Percentiles rank a stretch among this genome's conserved stretches.
These are phyloP conservation scores for Drusus annulatus DNA, from an alignment of 1,140 invertebrate genomes.

Conservation along the genomic window DNA sequence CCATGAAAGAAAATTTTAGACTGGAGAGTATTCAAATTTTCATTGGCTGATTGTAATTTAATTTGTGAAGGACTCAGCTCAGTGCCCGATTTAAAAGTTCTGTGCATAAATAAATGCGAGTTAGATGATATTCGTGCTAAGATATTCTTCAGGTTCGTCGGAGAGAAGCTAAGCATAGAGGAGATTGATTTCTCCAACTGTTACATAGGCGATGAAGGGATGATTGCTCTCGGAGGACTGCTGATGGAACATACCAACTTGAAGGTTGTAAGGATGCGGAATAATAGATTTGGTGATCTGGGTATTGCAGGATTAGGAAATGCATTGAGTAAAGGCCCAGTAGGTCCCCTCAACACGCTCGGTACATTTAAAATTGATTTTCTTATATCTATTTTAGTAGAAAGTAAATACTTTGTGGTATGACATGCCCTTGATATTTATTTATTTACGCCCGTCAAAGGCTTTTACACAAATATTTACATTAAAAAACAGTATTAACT, in stretches of 20 bases:
- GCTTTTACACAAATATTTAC: too few species aligned
- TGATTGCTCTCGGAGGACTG: conserved; percentile 68
- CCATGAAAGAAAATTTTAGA: conserved; percentile 63
- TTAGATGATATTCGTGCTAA: conserved; percentile 67
- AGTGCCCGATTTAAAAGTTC: conserved; percentile 63
- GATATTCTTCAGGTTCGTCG: conserved; percentile 64
- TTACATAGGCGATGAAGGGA: conserved; percentile 68
- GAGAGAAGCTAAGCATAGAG: conserved; percentile 65
- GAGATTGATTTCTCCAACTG: conserved; percentile 70
- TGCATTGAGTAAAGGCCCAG: conserved; percentile 43
- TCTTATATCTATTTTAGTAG: too few species aligned
- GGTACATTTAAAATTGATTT: conserved; percentile 34
- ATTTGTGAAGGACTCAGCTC: conserved; percentile 66
- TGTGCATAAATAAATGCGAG: conserved; percentile 68
- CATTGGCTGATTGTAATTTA: conserved; percentile 65
- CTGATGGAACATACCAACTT: conserved; percentile 65
- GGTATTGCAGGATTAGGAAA: conserved; percentile 67
- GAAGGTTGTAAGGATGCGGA: conserved; percentile 64
- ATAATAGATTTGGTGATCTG: conserved; percentile 67
- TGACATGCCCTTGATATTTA: too few species aligned
- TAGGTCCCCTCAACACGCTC: background rate
- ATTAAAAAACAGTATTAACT: too few species aligned
- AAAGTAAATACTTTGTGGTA: too few species aligned
- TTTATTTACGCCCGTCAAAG: too few species aligned
- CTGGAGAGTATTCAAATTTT: conserved; percentile 66